A percentile compares a stretch with the other conserved stretches of the same genome.
Evolutionary conservation across 2,888 invertebrate species (phyloP).

Genomic region (Lumbricus terrestris): DNA sequence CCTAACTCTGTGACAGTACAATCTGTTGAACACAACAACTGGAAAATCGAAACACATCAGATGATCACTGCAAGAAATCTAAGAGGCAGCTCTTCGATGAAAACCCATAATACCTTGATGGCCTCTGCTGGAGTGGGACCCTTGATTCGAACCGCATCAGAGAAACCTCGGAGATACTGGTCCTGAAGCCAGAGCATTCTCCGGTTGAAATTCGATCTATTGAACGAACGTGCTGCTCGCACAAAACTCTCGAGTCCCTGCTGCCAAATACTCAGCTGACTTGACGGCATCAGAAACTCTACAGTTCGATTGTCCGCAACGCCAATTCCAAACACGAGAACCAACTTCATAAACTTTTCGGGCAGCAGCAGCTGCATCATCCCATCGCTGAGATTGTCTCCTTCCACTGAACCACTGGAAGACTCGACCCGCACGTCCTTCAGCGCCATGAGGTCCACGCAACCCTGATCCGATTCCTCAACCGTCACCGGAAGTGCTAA

Average conservation of each 20-base stretch:
- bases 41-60: not conserved
- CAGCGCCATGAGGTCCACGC: constrained; percentile 76
- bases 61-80: not conserved
- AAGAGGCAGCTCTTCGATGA: not conserved
- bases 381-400: not conserved
- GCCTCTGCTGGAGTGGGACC: constrained; percentile 86
- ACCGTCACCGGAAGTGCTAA: not conserved
- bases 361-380: not conserved
- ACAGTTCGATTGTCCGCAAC: constrained; percentile 62
- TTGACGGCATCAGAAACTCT: constrained; percentile 78
- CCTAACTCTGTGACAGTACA: too few species aligned
- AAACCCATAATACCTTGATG: constrained; percentile 61
- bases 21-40: too few species aligned
- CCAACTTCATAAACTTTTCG: not conserved
- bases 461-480: constrained; percentile 67
- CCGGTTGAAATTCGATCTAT: constrained; percentile 65
- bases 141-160: constrained; percentile 74
- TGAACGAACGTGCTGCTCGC: not conserved
- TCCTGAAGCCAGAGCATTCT: constrained; percentile 87
- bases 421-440: constrained; percentile 64
- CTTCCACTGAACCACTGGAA: not conserved
- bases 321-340: constrained; percentile 73
- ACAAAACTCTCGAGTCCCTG: constrained; percentile 73
- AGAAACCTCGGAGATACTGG: constrained; percentile 84
- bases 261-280: constrained; percentile 61